These are phyloP conservation scores for Stichopus horrens DNA, from an alignment of 53 echinoderm and acorn worm genomes.

Conservation along the genomic window DNA sequence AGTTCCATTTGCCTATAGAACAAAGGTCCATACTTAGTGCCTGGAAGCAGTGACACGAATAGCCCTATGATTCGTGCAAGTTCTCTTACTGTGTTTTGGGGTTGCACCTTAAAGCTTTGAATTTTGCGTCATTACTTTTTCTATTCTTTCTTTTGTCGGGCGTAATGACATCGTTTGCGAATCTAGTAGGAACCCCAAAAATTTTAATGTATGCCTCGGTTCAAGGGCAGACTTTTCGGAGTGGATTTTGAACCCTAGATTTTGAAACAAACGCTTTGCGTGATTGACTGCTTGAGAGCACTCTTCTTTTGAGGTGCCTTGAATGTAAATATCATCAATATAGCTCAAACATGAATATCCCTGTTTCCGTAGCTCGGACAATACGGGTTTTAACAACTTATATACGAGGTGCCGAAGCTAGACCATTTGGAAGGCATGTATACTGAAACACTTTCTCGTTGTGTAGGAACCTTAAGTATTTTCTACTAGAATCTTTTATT, in stretches of 20 bases:
- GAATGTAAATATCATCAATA: slow-evolving; percentile 9
- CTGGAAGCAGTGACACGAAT: too few relatives aligned
- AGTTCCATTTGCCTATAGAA: background rate
- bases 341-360: background rate
- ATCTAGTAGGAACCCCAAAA: too few relatives aligned
- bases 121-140: too few relatives aligned
- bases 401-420: slow-evolving; percentile 41
- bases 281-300: background rate
- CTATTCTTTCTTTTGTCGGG: too few relatives aligned
- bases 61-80: too few relatives aligned
- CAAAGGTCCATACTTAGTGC: too few relatives aligned
- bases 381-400: slow-evolving; percentile 57
- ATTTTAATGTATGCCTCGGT: background rate
- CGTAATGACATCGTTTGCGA: too few relatives aligned
- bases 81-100: too few relatives aligned
- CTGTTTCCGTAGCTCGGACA: background rate
- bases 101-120: too few relatives aligned
- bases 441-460: background rate
- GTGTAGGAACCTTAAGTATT: background rate
- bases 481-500: background rate
- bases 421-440: slow-evolving; percentile 39
- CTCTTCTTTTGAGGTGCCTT: background rate
- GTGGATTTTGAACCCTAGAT: background rate
- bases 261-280: background rate
- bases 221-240: slow-evolving; percentile 6